Evolutionary conservation across 1,140 invertebrate species (phyloP), one percentile per base, ranked within the genome.

Genomic region (Dreissena polymorpha): DNA sequence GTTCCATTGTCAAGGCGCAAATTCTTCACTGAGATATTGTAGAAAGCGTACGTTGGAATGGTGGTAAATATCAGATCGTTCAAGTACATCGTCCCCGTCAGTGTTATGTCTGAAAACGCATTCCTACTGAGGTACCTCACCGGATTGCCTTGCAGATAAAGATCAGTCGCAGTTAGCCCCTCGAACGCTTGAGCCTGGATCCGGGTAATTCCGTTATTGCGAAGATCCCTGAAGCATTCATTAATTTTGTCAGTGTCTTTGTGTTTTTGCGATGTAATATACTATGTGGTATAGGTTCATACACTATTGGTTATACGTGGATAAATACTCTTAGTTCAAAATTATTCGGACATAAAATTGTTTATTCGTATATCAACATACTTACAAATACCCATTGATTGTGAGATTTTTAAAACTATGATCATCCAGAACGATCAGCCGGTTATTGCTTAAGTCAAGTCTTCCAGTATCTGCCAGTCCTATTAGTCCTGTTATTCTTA

Each of bases 121-220:
- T 70, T 65, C 21, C 49, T 53, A 55, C 57, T n/a, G 7, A 79
- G 50, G 39, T 57, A 8, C 10, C 76, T 39, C 14, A 79, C 39
- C 39, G 65, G 76, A 27, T 79, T 79, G 5, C n/a, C 29, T 10
- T 23, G n/a, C 12, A 79, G 25, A 39, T 16, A 23, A 13, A 79
- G 51, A 57, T 68, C 14, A 7, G 18, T 53, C 5, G 67, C 50
- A 13, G 51, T 18, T 2, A 79, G 21, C 23, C 23, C 65, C 3
- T 55, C 29, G 21, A 79, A 79, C 6, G 76, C 76, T 21, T 70
- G 29, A 12, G 25, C 18, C 7, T 55, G 14, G n/a, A 79, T 60
- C n/a, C 29, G 49, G 13, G 67, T 57, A 27, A 79, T 79, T n/a
- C 70, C 18, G 53, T 79, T 79, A 0, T 27, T 51, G 27, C 12